Percentiles rank a stretch among this genome's conserved stretches.
These are phyloP conservation scores for Eospalax fontanierii DNA, from an alignment of 2,797 vertebrate genomes.

Conservation along the genomic window DNA sequence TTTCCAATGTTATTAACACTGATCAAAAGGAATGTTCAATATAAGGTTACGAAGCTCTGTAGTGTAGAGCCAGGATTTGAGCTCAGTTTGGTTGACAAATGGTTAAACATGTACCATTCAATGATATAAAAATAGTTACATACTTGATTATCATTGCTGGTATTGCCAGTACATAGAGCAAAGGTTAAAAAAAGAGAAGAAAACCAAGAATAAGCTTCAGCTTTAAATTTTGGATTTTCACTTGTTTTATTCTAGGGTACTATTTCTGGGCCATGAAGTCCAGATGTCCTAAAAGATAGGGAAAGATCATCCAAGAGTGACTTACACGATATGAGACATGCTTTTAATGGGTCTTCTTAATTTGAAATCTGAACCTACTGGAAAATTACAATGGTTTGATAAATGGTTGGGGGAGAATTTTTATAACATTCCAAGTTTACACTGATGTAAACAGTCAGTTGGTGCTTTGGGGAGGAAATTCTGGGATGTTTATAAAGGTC, in stretches of 20 bases:
- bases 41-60: too few species aligned
- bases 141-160: neutral
- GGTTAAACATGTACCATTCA: neutral
- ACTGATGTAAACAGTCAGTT: conserved; percentile 18
- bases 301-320: neutral
- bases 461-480: neutral
- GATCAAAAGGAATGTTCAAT: too few species aligned
- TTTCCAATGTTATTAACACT: too few species aligned
- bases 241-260: neutral
- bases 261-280: neutral
- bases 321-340: neutral
- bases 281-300: neutral
- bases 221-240: neutral
- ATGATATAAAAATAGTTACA: neutral
- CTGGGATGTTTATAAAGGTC: conserved; percentile 13
- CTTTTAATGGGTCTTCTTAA: neutral
- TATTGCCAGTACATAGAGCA: neutral
- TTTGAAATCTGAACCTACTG: neutral
- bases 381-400: conserved; percentile 2
- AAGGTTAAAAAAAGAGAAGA: neutral
- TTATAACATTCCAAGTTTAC: conserved; percentile 1
- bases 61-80: too few species aligned
- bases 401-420: neutral
- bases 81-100: too few species aligned
- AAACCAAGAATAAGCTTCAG: neutral